Evolutionary conservation across 2,888 invertebrate genomes (phyloP), one percentile per base, ranked within the genome.

Genomic region (Idaea straminata): DNA sequence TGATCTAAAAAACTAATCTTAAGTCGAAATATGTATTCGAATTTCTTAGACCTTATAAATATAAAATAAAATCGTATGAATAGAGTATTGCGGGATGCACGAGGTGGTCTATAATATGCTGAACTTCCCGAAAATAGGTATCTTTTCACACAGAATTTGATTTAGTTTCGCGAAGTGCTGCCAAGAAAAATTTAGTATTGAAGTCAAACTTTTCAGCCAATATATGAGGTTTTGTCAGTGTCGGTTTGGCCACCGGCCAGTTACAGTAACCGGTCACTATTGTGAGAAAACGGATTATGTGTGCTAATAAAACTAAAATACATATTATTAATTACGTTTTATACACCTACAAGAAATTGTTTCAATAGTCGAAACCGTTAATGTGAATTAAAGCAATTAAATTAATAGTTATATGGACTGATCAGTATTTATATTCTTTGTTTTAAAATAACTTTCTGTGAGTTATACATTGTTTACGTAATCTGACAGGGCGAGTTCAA

Each of bases 401-500:
- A 47, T 47, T 47, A 47, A 47, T 47, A 47, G 47, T 47, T 47
- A 47, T 47, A 47, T 47, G 47, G 47, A 10, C 47, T 47, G 47
- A 5, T 47, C 10, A 13, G 10, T 13, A 0, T 47, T 47, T 47
- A 47, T 47, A 13, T 47, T 47, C 13, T 13, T 47, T 13, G 47
- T 47, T 47, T 47, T 47, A 47, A 47, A 47, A 47, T 47, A 47
- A 47, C 7, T 47, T 10, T 13, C 47, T 47, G 13, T 47, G 47
- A 47, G 47, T 47, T 47, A 6, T 7, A 47, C 10, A 6, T 67
- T 66, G 71, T 64, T 74, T 70, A 76, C 74, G 74, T 71, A 71
- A 75, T 66, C 67, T 64, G 62, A 70, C 47, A 47, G 10, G 47
- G 72, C 70, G 73, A 67, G 66, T 70, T 72, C 71, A 69, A 73